phyloP scores from a whole-genome alignment of 37 sponge, comb jelly and placozoan genomes.

The Cladorhizidae sp. region DNA sequence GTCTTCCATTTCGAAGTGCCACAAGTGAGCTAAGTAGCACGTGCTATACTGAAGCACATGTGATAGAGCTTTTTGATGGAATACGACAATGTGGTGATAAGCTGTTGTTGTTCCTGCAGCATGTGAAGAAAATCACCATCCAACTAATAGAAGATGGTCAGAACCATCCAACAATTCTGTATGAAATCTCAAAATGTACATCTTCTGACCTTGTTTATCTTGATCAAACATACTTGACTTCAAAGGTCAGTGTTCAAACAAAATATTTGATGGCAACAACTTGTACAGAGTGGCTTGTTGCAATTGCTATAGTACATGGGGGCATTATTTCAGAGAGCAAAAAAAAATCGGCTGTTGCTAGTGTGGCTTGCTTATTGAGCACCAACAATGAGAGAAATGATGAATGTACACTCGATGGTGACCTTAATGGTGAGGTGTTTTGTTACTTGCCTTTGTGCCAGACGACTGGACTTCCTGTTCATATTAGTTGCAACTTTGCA shows the following conservation, averaged over 20 bases:
- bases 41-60: slow-evolving; percentile 18
- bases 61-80: slow-evolving; percentile 15
- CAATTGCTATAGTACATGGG: neutral
- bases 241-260: no score
- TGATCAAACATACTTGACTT: neutral
- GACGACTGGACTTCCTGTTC: slow-evolving; percentile 71
- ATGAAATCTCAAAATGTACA: neutral
- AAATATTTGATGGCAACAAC: no score
- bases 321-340: neutral
- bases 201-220: neutral
- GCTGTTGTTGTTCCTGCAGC: slow-evolving; percentile 51
- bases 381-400: neutral
- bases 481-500: slow-evolving; percentile 71
- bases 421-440: slow-evolving; percentile 30
- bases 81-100: slow-evolving; percentile 39
- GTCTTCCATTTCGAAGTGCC: slow-evolving; percentile 58
- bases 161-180: neutral
- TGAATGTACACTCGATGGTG: neutral
- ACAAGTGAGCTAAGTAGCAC: slow-evolving; percentile 60
- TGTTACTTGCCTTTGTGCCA: slow-evolving; percentile 49
- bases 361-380: neutral
- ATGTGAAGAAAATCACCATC: slow-evolving; percentile 43
- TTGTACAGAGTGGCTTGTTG: neutral
- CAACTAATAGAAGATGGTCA: slow-evolving; percentile 14
- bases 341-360: neutral